phyloP scores from a whole-genome alignment of 2,888 invertebrate genomes.

The Meloe dianella region DNA sequence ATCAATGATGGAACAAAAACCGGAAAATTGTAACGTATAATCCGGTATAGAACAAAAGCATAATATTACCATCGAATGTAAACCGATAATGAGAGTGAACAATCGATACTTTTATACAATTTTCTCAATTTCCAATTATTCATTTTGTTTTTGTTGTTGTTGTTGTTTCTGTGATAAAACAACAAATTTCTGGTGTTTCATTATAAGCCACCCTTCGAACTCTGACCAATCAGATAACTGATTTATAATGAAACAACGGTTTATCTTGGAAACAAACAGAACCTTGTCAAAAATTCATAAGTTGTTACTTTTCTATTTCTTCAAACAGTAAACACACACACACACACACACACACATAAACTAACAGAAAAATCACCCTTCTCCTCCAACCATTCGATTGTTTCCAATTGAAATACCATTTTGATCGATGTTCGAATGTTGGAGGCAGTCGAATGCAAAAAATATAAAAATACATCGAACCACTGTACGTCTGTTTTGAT shows the following conservation, averaged over 20 bases:
- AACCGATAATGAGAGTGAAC: too few relatives aligned
- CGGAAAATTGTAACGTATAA: not conserved
- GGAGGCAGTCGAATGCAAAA: not conserved
- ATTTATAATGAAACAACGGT: not conserved
- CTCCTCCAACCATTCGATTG: not conserved
- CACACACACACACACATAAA: too few relatives aligned
- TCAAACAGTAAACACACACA: not conserved
- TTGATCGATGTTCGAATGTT: slow-evolving; percentile 6
- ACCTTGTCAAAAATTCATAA: slow-evolving; percentile 2
- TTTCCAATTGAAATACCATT: slow-evolving; percentile 5
- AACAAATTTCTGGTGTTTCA: not conserved
- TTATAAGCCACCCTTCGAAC: not conserved
- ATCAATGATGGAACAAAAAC: not conserved
- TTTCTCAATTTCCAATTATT: not conserved
- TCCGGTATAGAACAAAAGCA: too few relatives aligned
- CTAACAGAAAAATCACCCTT: not conserved
- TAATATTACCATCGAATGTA: not conserved
- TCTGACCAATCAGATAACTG: not conserved
- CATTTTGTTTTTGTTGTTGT: too few relatives aligned
- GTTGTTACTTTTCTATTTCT: not conserved
- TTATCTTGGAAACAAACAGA: not conserved
- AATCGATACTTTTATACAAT: not conserved
- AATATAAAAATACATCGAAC: not conserved
- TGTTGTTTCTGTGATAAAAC: not conserved
- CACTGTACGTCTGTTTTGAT: not conserved